Evolutionary conservation across 2,113 vertebrate species (phyloP).

Genomic region (Crotalus helleri): DNA sequence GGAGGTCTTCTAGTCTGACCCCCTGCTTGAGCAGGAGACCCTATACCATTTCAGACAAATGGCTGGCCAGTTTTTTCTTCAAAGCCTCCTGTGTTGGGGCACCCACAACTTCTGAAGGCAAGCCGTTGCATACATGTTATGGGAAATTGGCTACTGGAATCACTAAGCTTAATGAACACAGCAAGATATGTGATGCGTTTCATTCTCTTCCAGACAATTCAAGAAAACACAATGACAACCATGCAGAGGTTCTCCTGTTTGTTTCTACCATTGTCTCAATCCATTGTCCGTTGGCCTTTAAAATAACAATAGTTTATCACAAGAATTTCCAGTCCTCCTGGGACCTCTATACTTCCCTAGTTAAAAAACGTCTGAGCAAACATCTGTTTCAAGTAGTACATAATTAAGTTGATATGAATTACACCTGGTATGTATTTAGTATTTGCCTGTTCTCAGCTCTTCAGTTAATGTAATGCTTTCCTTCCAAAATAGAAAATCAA

Average conservation of each 20-base stretch:
- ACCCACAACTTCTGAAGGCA: too few relatives aligned
- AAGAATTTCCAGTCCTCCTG: neutral
- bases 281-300: neutral
- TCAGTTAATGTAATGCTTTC: constrained; percentile 50
- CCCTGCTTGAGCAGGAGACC: too few relatives aligned
- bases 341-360: constrained; percentile 19
- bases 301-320: neutral
- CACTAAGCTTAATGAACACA: neutral
- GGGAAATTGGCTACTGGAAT: neutral
- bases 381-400: neutral
- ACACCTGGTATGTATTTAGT: constrained; percentile 27
- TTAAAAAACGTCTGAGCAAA: constrained; percentile 8
- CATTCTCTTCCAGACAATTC: neutral
- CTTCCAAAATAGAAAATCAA: constrained; percentile 41
- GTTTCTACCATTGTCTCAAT: neutral
- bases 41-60: too few relatives aligned
- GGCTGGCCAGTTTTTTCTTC: too few relatives aligned
- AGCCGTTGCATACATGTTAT: neutral
- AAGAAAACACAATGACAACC: neutral
- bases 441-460: constrained; percentile 42
- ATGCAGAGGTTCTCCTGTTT: neutral
- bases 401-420: constrained; percentile 17
- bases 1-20: too few relatives aligned
- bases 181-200: neutral
- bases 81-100: too few relatives aligned